Conservation (phyloP, 2,113 vertebrate genomes). For the Irena cyanogastra region DNA sequence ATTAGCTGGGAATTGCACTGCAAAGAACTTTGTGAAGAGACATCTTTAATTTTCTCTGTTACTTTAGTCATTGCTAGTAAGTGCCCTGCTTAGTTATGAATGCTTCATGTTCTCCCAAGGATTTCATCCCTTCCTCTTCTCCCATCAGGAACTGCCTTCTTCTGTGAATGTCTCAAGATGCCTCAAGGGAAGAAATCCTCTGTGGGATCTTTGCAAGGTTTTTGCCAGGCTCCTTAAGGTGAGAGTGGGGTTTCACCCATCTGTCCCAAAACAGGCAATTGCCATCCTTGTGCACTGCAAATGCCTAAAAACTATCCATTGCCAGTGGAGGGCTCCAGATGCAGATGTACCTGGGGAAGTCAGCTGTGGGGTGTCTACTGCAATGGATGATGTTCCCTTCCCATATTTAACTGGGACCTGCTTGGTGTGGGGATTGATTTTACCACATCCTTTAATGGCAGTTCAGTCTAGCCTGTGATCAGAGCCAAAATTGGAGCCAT, state of each 20-base stretch:
- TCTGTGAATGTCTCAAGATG: not conserved
- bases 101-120: not conserved
- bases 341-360: not conserved
- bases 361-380: rapidly evolving
- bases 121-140: not conserved
- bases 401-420: not conserved
- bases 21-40: not conserved
- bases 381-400: not conserved
- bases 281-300: not conserved
- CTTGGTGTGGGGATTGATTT: not conserved
- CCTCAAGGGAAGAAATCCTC: not conserved
- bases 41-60: not conserved
- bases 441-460: not conserved
- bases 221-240: not conserved
- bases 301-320: not conserved
- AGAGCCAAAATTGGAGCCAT: not conserved
- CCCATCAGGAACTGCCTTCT: not conserved
- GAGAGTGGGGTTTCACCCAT: not conserved
- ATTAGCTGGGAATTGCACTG: not conserved
- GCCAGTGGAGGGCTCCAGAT: not conserved
- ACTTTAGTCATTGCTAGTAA: not conserved
- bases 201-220: not conserved
- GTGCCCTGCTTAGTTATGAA: not conserved
- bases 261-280: not conserved
- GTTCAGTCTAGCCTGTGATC: not conserved